Base-by-base conservation (phyloP, 2,888 invertebrate species). In the Uropetala carovei region DNA sequence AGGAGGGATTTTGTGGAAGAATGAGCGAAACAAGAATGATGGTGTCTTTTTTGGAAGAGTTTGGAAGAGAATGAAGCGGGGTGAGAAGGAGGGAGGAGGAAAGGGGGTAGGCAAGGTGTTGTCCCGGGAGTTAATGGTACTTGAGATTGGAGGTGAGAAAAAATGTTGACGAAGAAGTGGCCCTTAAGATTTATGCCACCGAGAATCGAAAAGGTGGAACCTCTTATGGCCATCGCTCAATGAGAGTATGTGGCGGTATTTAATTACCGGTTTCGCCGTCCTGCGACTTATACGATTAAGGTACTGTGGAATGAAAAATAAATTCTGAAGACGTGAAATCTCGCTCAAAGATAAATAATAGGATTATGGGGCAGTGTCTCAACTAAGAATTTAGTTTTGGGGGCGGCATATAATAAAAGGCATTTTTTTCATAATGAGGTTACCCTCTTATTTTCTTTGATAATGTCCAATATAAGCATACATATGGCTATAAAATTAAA, bases 1-100 rank as follows among this genome's bases (percentile, higher is more conserved):
- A 18, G 43, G 89, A 64, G 27, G 56, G 89, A 43, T 89, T 64
- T 18, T 10, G n/a, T 9, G 89, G 43, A 86, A 89, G 64, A 89
- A 89, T 89, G 64, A 64, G 64, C n/a, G 3, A 30, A 57, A 16
- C 43, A 89, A 89, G 89, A 89, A 64, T 43, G 64, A 89, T 89
- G 89, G 89, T 89, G 89, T 18, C 43, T 89, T 68, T 89, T 43
- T 27, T 10, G n/a, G 64, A 68, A 64, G 43, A 30, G 18, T 43
- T 16, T 43, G 60, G 57, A 57, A 56, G n/a, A 10, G 57, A 83
- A 30, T n/a, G 18, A 57, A 83, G 22, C 56, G 43, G 0, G 10
- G 82, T 30, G 9, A 11, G 27, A 43, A 14, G 14, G 82, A 10
- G 8, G 57, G 83, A 56, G 18, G 75, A 16, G 57, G 57, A n/a